These are phyloP conservation scores for Philypnodon macrostomus DNA, from an alignment of 2,797 vertebrate genomes.

Conservation along the genomic window DNA sequence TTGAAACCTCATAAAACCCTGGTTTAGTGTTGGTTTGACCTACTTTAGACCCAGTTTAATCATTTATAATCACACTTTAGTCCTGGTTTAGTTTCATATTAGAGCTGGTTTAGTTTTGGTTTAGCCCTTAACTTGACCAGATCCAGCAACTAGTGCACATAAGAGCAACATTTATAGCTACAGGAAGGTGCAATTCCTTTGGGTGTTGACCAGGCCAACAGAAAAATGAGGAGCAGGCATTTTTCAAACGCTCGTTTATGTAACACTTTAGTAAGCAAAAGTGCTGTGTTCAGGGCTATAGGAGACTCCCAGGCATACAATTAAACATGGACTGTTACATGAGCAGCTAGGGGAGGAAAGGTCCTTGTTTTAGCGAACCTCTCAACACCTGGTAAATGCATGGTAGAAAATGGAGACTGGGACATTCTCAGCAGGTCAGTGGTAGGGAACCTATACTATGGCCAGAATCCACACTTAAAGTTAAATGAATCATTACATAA, in stretches of 20 bases:
- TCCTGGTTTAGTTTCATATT: no score
- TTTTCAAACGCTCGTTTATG: constrained; percentile 43
- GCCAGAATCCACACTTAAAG: constrained; percentile 39
- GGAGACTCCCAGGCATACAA: constrained; percentile 47
- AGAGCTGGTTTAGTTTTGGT: no score
- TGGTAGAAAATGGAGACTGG: constrained; percentile 35
- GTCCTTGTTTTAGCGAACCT: constrained; percentile 18
- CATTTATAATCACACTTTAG: no score
- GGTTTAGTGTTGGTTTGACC: no score
- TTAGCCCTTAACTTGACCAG: not conserved
- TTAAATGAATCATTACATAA: no score
- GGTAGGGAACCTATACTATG: constrained; percentile 14
- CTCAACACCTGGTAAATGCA: constrained; percentile 44
- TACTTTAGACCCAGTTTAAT: no score
- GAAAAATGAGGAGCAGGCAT: constrained; percentile 29
- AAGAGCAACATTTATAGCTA: constrained; percentile 4
- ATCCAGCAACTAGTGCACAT: not conserved
- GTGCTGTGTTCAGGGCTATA: constrained; percentile 19
- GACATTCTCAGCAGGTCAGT: constrained; percentile 45
- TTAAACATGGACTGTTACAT: constrained; percentile 47
- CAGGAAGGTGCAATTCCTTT: constrained; percentile 19
- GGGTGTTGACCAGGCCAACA: constrained; percentile 35
- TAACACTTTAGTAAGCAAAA: constrained; percentile 41
- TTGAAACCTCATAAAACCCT: no score
- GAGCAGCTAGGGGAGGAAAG: constrained; percentile 18